phyloP scores from a whole-genome alignment of 2,113 vertebrate genomes.

The Thunnus maccoyii region DNA sequence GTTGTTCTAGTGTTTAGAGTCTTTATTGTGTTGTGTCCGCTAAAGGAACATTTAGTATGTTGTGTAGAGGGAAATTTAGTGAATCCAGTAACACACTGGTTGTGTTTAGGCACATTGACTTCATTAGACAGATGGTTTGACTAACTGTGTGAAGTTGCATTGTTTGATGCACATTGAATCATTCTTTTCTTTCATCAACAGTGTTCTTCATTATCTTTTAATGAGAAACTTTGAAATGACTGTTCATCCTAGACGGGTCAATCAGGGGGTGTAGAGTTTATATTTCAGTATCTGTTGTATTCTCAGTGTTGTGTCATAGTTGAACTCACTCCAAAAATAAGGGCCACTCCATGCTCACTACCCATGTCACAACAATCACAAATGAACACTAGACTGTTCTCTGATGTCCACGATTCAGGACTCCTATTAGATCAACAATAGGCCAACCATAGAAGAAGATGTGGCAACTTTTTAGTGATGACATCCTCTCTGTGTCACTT shows the following conservation, averaged over 20 bases:
- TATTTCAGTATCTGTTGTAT: conserved; percentile 64
- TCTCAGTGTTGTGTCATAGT: conserved; percentile 59
- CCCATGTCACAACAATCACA: conserved; percentile 43
- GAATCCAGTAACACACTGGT: neutral
- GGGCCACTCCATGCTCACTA: conserved; percentile 53
- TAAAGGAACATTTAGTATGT: neutral
- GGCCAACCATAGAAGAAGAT: neutral
- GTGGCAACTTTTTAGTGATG: neutral
- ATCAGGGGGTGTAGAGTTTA: conserved; percentile 38
- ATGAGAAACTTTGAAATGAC: conserved; percentile 66
- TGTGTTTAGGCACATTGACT: neutral
- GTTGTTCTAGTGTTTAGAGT: conserved; percentile 21
- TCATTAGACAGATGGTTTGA: conserved; percentile 3
- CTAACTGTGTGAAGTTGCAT: conserved; percentile 35
- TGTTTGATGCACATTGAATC: conserved; percentile 46
- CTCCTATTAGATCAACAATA: conserved; percentile 1
- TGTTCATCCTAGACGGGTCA: conserved; percentile 49
- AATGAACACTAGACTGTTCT: conserved; percentile 14
- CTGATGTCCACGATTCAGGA: conserved; percentile 22
- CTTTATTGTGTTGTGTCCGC: neutral
- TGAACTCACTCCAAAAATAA: conserved; percentile 56
- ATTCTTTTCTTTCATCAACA: conserved; percentile 54
- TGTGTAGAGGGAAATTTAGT: neutral
- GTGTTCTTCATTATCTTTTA: conserved; percentile 70
- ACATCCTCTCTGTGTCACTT: conserved; percentile 6